Conservation (phyloP, 1,140 invertebrate species). For the Paraescarpia echinospica region DNA sequence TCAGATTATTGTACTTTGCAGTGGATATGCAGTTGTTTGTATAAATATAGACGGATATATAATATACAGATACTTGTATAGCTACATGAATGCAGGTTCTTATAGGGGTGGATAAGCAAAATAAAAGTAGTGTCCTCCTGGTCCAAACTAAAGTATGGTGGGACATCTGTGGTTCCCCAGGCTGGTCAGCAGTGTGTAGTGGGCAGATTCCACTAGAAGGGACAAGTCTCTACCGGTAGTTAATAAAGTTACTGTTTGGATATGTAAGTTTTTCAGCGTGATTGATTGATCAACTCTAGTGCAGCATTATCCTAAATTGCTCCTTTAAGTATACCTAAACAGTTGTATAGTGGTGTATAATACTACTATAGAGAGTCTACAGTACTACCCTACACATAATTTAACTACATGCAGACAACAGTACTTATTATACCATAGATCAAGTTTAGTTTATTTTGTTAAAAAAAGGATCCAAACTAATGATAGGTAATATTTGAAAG, state of each 20-base stretch:
- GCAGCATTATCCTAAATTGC: too few species aligned
- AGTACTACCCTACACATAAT: too few species aligned
- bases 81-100: neutral
- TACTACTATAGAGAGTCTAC: too few species aligned
- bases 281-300: too few species aligned
- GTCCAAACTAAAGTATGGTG: neutral
- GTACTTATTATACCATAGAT: neutral
- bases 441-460: neutral
- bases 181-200: too few species aligned
- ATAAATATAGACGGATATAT: neutral
- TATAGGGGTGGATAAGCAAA: neutral
- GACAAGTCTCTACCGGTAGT: too few species aligned
- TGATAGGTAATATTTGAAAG: neutral
- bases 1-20: too few species aligned
- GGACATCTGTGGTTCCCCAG: neutral
- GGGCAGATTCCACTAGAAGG: too few species aligned
- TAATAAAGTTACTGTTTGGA: too few species aligned
- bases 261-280: too few species aligned
- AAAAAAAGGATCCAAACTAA: neutral
- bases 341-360: too few species aligned
- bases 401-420: neutral
- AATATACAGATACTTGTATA: neutral
- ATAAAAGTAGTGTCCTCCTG: neutral
- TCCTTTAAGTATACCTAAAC: too few species aligned
- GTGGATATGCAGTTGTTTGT: neutral